These are phyloP conservation scores for Sicus ferrugineus DNA, from an alignment of 2,888 invertebrate genomes.

Conservation along the genomic window DNA sequence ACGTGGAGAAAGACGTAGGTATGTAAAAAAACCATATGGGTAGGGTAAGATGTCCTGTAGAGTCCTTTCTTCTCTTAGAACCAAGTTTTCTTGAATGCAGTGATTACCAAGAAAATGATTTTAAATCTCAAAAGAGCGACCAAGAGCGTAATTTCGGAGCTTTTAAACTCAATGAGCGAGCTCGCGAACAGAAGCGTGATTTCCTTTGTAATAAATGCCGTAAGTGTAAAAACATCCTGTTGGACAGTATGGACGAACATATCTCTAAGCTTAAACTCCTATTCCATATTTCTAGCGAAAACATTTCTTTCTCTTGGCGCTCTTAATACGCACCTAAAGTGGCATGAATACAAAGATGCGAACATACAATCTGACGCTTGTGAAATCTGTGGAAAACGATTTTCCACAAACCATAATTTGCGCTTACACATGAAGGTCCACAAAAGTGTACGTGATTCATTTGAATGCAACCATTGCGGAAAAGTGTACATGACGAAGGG, in stretches of 20 bases:
- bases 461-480: conserved; percentile 43
- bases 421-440: conserved; percentile 46
- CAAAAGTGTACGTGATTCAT: conserved; percentile 42
- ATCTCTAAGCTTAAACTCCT: too few species aligned
- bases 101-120: too few species aligned
- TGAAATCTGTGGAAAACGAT: conserved; percentile 46
- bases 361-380: conserved; percentile 46
- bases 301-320: conserved; percentile 40
- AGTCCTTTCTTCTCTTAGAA: too few species aligned
- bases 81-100: too few species aligned
- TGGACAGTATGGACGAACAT: too few species aligned
- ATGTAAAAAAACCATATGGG: too few species aligned
- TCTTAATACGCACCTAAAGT: conserved; percentile 45
- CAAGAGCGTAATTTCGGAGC: conserved; percentile 37
- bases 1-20: background rate
- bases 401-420: conserved; percentile 47
- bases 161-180: conserved; percentile 39
- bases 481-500: conserved; percentile 45
- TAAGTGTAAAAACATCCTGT: conserved; percentile 41
- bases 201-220: conserved; percentile 46
- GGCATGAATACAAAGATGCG: conserved; percentile 43
- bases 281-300: conserved; percentile 42
- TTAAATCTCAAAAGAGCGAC: conserved; percentile 40
- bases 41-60: too few species aligned
- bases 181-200: conserved; percentile 38